A percentile compares a stretch with the other conserved stretches of the same genome.
Conservation (phyloP, 2,113 vertebrate species). For the Channa maculata region DNA sequence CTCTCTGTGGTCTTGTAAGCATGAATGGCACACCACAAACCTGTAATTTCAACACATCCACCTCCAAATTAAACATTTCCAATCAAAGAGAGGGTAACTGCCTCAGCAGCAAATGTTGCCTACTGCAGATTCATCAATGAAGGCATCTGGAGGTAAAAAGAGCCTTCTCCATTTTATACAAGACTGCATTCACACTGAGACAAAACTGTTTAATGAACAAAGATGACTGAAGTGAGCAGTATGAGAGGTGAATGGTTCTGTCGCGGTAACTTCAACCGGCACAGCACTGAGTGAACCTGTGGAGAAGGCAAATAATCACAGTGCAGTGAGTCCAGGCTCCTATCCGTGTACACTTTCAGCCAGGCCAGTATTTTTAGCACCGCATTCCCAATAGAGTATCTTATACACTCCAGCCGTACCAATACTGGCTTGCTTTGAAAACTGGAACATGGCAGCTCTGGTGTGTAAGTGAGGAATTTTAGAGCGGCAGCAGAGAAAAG, state of each 20-base stretch:
- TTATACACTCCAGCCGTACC: conserved; percentile 75
- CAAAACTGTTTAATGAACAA: conserved; percentile 13
- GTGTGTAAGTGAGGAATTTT: conserved; percentile 72
- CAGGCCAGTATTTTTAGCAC: conserved; percentile 82
- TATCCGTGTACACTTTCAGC: conserved; percentile 78
- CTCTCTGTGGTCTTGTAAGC: conserved; percentile 37
- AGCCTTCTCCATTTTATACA: neutral
- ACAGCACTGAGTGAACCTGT: conserved; percentile 60
- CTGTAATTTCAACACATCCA: conserved; percentile 46
- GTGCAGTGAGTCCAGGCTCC: conserved; percentile 58
- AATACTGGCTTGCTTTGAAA: conserved; percentile 69
- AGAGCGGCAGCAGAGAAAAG: conserved; percentile 40
- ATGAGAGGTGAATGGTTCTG: conserved; percentile 28
- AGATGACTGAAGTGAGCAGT: conserved; percentile 1
- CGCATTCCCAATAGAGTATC: conserved; percentile 81
- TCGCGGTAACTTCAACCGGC: conserved; percentile 35
- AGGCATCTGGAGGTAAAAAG: conserved; percentile 35
- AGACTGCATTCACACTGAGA: conserved; percentile 12
- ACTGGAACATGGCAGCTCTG: conserved; percentile 66
- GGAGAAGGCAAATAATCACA: conserved; percentile 58
- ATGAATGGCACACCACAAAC: conserved; percentile 38
- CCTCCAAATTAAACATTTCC: conserved; percentile 44
- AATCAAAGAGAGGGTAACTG: conserved; percentile 26
- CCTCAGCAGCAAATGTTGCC: conserved; percentile 2
- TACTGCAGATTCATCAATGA: conserved; percentile 3